Conservation (phyloP, 1,140 invertebrate species). For the Panagrolaimus sp. region DNA sequence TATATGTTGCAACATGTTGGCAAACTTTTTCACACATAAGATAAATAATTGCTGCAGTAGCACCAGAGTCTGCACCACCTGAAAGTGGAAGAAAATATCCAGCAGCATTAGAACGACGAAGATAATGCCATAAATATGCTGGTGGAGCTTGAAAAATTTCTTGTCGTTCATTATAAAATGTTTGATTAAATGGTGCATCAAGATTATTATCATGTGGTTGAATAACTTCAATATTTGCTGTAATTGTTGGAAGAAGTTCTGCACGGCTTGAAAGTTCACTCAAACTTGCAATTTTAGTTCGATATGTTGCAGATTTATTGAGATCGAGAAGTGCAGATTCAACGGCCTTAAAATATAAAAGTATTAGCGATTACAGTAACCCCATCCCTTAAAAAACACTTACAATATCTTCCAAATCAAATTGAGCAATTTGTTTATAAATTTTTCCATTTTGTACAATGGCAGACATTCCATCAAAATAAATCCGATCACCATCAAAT, state of each 20-base stretch:
- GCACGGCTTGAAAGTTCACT: slow-evolving; percentile 65
- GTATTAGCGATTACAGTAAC: too few relatives aligned
- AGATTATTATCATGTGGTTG: neutral
- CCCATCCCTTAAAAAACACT: too few relatives aligned
- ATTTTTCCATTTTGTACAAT: slow-evolving; percentile 85
- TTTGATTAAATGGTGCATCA: neutral
- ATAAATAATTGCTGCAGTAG: slow-evolving; percentile 84
- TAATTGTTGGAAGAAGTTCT: neutral
- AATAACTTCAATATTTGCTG: neutral
- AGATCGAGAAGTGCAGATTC: slow-evolving; percentile 59
- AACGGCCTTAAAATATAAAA: slow-evolving; percentile 36
- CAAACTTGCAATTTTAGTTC: slow-evolving; percentile 44
- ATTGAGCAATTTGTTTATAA: slow-evolving; percentile 75
- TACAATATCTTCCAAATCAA: slow-evolving; percentile 84
- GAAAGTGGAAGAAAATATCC: slow-evolving; percentile 94
- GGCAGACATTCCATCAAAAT: slow-evolving; percentile 86
- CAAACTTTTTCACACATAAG: slow-evolving; percentile 89
- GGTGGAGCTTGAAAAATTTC: slow-evolving; percentile 54
- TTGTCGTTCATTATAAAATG: slow-evolving; percentile 18
- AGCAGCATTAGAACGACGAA: slow-evolving; percentile 65
- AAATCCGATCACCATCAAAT: slow-evolving; percentile 89
- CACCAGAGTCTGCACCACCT: slow-evolving; percentile 93
- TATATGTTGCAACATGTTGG: slow-evolving; percentile 62
- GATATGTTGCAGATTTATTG: slow-evolving; percentile 62
- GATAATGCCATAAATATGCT: slow-evolving; percentile 97